Percentiles rank a stretch among this genome's conserved stretches.
Evolutionary conservation across 2,113 vertebrate genomes (phyloP).

Genomic region (Coptodon rendalli): DNA sequence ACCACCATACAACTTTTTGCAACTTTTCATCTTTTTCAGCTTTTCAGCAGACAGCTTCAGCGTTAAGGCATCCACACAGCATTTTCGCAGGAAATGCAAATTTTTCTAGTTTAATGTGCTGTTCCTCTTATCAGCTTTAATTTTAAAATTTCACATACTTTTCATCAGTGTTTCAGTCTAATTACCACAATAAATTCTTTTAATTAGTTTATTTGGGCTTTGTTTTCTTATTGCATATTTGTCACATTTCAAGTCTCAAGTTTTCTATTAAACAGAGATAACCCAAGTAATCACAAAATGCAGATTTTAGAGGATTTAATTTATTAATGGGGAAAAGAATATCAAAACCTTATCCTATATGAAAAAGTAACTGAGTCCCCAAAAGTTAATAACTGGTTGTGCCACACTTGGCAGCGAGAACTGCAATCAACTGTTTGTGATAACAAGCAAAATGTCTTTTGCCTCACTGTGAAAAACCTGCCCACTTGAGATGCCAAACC

Average conservation of each 20-base stretch:
- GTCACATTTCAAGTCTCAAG: background rate
- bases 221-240: accelerated
- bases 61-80: too few species aligned
- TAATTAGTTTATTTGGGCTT: accelerated
- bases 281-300: background rate
- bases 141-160: accelerated
- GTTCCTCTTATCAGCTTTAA: accelerated
- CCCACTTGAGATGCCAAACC: background rate
- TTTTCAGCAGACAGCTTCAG: too few species aligned
- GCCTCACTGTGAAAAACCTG: background rate
- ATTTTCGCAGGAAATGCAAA: too few species aligned
- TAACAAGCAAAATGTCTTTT: background rate
- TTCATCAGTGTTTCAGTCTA: background rate
- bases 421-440: background rate
- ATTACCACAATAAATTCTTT: background rate
- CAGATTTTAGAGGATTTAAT: background rate
- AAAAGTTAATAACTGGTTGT: background rate
- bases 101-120: too few species aligned
- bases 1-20: too few species aligned
- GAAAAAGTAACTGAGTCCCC: background rate
- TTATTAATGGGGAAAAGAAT: background rate
- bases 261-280: background rate
- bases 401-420: background rate
- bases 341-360: background rate
- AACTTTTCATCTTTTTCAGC: too few species aligned